These are phyloP conservation scores for Piezodorus guildinii DNA, from an alignment of 1,140 invertebrate species.

Conservation along the genomic window DNA sequence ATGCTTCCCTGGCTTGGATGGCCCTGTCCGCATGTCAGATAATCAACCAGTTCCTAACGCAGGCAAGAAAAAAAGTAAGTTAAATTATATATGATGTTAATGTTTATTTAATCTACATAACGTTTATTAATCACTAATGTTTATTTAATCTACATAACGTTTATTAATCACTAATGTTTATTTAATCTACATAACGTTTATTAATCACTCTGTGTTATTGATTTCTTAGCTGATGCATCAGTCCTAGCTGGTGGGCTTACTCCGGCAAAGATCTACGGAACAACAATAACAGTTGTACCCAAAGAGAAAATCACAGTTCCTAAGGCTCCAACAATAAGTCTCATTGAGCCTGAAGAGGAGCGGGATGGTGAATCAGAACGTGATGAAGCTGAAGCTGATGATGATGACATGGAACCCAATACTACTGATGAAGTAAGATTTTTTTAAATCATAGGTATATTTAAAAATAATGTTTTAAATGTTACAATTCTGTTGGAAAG, in stretches of 20 bases:
- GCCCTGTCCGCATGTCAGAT: constrained; percentile 44
- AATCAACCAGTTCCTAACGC: constrained; percentile 36
- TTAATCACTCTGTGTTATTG: too few species aligned
- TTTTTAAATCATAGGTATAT: too few species aligned
- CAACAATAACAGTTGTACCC: constrained; percentile 47
- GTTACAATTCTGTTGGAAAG: too few species aligned
- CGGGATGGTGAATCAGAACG: constrained; percentile 34
- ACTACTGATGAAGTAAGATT: constrained; percentile 26
- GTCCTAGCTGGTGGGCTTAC: background rate
- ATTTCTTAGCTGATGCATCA: background rate
- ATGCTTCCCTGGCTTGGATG: constrained; percentile 76
- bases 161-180: too few species aligned
- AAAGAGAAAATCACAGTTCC: background rate
- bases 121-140: too few species aligned
- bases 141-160: too few species aligned
- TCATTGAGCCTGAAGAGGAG: constrained; percentile 27
- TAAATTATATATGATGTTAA: too few species aligned
- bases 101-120: too few species aligned
- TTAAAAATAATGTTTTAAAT: background rate
- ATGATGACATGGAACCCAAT: constrained; percentile 31
- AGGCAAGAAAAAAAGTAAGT: constrained; percentile 16
- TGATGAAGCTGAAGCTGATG: constrained; percentile 34
- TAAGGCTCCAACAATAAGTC: constrained; percentile 10
- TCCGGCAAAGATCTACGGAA: constrained; percentile 49
- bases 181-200: too few species aligned